Evolutionary conservation across 2,113 vertebrate species (phyloP), one percentile per base, ranked within the genome.

Genomic region (Poecile atricapillus): DNA sequence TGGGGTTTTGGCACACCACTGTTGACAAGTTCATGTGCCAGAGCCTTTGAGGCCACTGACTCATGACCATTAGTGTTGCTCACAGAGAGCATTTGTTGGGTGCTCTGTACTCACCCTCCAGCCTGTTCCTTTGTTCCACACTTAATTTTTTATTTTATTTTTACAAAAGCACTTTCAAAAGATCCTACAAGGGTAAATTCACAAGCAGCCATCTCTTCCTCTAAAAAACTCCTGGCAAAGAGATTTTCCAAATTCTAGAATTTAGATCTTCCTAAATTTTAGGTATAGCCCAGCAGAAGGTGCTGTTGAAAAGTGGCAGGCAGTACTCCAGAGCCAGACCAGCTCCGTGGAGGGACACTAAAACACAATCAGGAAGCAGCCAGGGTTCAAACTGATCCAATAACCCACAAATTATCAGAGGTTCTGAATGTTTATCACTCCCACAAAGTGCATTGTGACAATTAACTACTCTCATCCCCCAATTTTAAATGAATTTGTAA

Each of bases 61-160:
- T 71, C 68, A 15, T 19, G 44, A 27, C 59, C 31, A 43, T 16
- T 2, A 39, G 15, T 2, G 16, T 3, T 0, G 0, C 64, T 37
- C 17, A 6, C 21, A 77, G 39, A 43, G 33, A 78, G 5, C 41
- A 46, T 41, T 39, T 30, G 15, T 22, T 39, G 74, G n/a, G 44
- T 49, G 31, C 46, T 69, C 30, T 44, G 15, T n/a, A 20, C 35
- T 35, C 63, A 28, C 0, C 3, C 15, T 11, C 13, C 8, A 75
- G 17, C 27, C 55, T 60, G 19, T 13, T 46, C 28, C 25, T 22
- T 37, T 1, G 4, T n/a, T 64, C 23, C 37, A n/a, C 35, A 15
- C 13, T 22, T 23, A 1, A 22, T 23, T 19, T 19, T 22, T 46
- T 16, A 7, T 30, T 44, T 12, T 19, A 41, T 35, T 37, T 58